A percentile compares a stretch with the other conserved stretches of the same genome.
Conservation (phyloP, 1,140 invertebrate genomes). For the Bombus soroeensis region DNA sequence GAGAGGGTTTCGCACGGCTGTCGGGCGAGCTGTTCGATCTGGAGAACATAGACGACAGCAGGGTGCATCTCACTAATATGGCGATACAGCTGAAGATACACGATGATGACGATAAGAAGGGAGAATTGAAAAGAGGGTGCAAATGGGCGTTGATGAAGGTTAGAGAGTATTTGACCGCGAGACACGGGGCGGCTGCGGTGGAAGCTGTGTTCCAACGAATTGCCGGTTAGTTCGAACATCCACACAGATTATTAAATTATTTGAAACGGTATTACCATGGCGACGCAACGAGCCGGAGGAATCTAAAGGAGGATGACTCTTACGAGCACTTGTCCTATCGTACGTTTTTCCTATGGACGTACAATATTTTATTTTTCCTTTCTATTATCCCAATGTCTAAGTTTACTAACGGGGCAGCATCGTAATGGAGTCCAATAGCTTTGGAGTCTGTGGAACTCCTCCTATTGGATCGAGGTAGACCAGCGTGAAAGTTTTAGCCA, state of each 20-base stretch:
- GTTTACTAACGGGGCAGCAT: fast-evolving
- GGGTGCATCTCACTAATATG: constrained; percentile 85
- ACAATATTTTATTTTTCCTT: too few relatives aligned
- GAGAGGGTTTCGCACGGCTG: constrained; percentile 85
- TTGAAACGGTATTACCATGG: too few relatives aligned
- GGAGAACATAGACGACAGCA: constrained; percentile 79
- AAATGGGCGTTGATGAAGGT: constrained; percentile 81
- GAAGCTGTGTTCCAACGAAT: constrained; percentile 84
- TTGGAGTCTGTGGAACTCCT: too few relatives aligned
- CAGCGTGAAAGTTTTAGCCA: too few relatives aligned
- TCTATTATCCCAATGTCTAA: too few relatives aligned
- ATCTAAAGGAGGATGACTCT: too few relatives aligned
- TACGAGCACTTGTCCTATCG: too few relatives aligned
- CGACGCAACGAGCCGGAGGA: too few relatives aligned
- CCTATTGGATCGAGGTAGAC: too few relatives aligned
- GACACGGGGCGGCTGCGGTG: constrained; percentile 77
- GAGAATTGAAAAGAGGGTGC: constrained; percentile 64
- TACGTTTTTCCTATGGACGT: too few relatives aligned
- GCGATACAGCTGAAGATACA: constrained; percentile 83
- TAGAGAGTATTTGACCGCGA: constrained; percentile 75
- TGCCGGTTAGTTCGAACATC: constrained; percentile 71
- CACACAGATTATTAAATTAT: not conserved
- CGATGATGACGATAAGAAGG: not conserved
- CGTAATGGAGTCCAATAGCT: too few relatives aligned
- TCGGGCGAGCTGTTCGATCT: constrained; percentile 85